Base-by-base conservation (phyloP, 2,113 vertebrate species). In the Pyxicephalus adspersus region DNA sequence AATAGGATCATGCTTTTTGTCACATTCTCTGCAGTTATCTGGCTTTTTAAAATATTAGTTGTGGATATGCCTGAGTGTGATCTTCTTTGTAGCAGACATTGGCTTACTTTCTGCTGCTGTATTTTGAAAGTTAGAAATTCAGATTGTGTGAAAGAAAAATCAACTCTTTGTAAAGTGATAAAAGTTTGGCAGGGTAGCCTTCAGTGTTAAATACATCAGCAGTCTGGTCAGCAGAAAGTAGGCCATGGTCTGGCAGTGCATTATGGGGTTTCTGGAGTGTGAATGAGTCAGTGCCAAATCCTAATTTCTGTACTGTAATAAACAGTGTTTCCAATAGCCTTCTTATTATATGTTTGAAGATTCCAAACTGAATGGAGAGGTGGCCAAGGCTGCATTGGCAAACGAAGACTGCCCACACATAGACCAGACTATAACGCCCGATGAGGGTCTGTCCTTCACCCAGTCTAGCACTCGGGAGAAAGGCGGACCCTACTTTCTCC, bases 341-440 rank as follows among this genome's bases (percentile, higher is more conserved):
- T 94, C 88, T 95, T 92, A 91, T 95, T 95, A 91, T 94, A 94
- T 96, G 91, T 91, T 90, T 92, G 89, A 94, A 99, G 97, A 98
- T 93, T 96, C 96, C 92, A 98, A 99, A 94, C 94, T 98, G 91
- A 99, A 99, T 83, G 97, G 97, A 83, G 97, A 98, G 90, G 95
- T 97, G 86, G 96, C 96, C 88, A 97, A 98, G 84, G 97, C 97
- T 83, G 97, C 97, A 87, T 93, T 99, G 93, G 97, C 97, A 89
- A 98, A 99, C 65, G 97, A 99, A 95, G 97, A 99, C 89, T 99
- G 97, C 90, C 97, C 97, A 89, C 97, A 98, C 90, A 99, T 99
- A 92, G 97, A 99, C 95, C 97, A 99, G 95, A 96, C 96, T 87
- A 93, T 97, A 91, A 97, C 96, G 84, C 97, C 97, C 22, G 97